Base-by-base conservation (phyloP, 2,797 vertebrate genomes). In the Euphonia xanthogaster region DNA sequence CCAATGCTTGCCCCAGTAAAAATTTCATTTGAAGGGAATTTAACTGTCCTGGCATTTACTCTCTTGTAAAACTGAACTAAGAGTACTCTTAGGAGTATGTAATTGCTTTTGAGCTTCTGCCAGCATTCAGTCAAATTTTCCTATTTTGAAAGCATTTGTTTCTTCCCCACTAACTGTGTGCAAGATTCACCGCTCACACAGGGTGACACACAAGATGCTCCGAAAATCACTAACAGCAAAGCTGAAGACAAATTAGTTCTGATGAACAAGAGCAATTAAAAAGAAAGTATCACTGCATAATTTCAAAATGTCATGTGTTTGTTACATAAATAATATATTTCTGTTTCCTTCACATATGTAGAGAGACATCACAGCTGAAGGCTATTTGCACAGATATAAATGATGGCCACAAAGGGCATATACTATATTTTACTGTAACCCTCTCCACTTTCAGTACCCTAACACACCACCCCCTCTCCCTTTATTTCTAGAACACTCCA, bases 61-160 rank as follows among this genome's bases (percentile, higher is more conserved):
- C 13, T 40, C 31, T 65, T 88, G 61, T 86, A 75, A 94, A 96
- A 88, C 44, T 63, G 30, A 95, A 55, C 76, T 55, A 83, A 85
- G 78, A 88, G 75, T 37, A 86, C 58, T 86, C 54, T 84, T 88
- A 45, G 47, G 45, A 55, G 24, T 39, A 42, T 57, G 54, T 50
- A 86, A 85, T 62, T 91, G 58, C 60, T 88, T 89, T 89, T 86
- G 91, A 91, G 75, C 35, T 91, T 44, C 70, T 63, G 81, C 91
- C 85, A 95, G 79, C 48, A 24, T 81, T 96, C 87, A 95, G 87
- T 92, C 91, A 96, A 93, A 67, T 94, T 95, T 95, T 95, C 91
- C 79, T 91, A 25, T 94, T 88, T 94, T 91, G 87, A 92, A 94
- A 93, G 48, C 15, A 2, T 88, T 93, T 75, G 20, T 76, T 68